Evolutionary conservation across 2,113 vertebrate genomes (phyloP).

Genomic region (Geothlypis trichas): DNA sequence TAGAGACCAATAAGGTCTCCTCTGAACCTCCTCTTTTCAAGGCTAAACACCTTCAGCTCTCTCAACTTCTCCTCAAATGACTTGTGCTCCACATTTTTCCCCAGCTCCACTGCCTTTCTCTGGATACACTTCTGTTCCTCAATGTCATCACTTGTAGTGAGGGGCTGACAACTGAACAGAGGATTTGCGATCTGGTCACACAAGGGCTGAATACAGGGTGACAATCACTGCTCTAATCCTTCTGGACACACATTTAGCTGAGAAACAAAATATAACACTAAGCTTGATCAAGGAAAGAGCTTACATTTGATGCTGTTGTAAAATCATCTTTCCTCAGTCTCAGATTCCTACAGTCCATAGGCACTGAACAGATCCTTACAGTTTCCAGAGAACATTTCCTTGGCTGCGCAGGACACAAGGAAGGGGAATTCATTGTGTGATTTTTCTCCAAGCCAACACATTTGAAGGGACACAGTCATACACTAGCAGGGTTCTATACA

Average conservation of each 20-base stretch:
- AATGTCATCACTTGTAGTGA: background rate
- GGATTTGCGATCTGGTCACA: too few species aligned
- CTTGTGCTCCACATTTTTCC: background rate
- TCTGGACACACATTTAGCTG: background rate
- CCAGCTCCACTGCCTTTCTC: background rate
- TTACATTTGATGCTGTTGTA: background rate
- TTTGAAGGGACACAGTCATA: rapidly evolving
- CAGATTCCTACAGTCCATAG: background rate
- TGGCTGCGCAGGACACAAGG: background rate
- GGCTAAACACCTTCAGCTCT: background rate
- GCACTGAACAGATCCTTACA: background rate
- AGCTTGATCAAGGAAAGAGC: background rate
- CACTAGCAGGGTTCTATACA: background rate
- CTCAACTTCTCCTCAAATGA: background rate
- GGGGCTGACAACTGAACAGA: background rate
- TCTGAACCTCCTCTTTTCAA: background rate
- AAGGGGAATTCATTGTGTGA: background rate
- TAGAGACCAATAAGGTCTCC: rapidly evolving
- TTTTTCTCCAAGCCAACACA: background rate
- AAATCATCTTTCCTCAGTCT: background rate
- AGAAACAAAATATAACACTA: background rate
- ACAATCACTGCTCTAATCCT: background rate
- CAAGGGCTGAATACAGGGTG: background rate
- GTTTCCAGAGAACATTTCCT: background rate
- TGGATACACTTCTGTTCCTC: rapidly evolving